Conservation (phyloP, 2,888 invertebrate genomes). For the Sesia bembeciformis region DNA sequence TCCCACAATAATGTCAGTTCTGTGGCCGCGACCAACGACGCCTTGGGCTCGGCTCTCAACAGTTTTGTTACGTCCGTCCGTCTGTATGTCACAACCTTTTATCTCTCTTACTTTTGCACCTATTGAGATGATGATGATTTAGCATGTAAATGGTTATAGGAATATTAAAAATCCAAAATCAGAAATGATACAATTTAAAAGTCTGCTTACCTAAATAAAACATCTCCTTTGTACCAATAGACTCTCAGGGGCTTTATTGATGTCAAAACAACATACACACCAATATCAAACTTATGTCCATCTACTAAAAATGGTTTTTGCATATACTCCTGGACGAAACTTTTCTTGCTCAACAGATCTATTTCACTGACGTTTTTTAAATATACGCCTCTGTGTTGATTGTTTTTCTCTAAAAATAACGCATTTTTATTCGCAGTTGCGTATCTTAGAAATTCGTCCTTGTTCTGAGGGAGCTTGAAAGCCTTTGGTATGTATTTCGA, state of each 20-base stretch:
- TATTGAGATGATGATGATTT: too few relatives aligned
- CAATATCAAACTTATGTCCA: conserved; percentile 97
- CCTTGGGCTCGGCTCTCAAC: too few relatives aligned
- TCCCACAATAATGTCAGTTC: too few relatives aligned
- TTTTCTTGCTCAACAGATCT: conserved; percentile 79
- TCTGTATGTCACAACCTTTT: too few relatives aligned
- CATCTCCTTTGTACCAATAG: conserved; percentile 92
- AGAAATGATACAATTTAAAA: neutral
- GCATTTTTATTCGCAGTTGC: conserved; percentile 78
- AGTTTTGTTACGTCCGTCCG: too few relatives aligned
- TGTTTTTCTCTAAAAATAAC: conserved; percentile 93
- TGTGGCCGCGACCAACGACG: too few relatives aligned
- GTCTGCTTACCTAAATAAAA: conserved; percentile 83
- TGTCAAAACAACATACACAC: conserved; percentile 93
- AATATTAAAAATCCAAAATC: too few relatives aligned
- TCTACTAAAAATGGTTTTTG: conserved; percentile 91
- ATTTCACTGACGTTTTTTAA: conserved; percentile 82
- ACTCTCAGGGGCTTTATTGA: conserved; percentile 92
- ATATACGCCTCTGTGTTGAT: conserved; percentile 90
- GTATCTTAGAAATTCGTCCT: conserved; percentile 80
- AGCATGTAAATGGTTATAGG: too few relatives aligned
- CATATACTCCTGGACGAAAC: conserved; percentile 94
- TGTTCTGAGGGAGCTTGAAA: conserved; percentile 88
- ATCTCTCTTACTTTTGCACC: too few relatives aligned
- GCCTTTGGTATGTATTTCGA: conserved; percentile 89